phyloP scores from a whole-genome alignment of 1,140 invertebrate genomes.

The Halictus rubicundus region DNA sequence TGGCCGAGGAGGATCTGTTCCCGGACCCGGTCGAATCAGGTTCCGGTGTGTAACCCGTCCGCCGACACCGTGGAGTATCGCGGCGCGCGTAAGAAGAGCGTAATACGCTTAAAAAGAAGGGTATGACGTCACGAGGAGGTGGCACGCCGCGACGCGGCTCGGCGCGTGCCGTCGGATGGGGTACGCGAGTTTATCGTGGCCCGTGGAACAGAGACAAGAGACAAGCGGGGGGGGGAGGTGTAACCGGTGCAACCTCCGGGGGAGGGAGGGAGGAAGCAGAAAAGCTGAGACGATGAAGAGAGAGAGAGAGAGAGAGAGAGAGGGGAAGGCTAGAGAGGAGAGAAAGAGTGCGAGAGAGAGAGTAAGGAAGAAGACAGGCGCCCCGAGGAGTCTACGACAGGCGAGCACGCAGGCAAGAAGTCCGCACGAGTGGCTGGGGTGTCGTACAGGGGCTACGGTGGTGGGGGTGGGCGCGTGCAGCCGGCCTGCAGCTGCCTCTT shows the following conservation, averaged over 20 bases:
- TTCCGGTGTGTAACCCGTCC: slow-evolving; percentile 19
- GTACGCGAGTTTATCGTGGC: slow-evolving; percentile 60
- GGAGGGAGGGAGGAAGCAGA: slow-evolving; percentile 4
- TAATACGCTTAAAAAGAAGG: slow-evolving; percentile 66
- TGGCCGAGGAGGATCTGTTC: not conserved
- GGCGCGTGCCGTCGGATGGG: slow-evolving; percentile 73
- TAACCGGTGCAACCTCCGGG: slow-evolving; percentile 39
- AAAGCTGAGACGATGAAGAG: not conserved
- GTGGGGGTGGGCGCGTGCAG: slow-evolving; percentile 80
- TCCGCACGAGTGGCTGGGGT: slow-evolving; percentile 65
- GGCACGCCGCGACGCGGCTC: slow-evolving; percentile 73
- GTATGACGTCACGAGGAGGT: slow-evolving; percentile 74
- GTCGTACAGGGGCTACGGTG: slow-evolving; percentile 64
- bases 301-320: not conserved
- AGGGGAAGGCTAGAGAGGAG: not conserved
- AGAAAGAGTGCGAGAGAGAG: not conserved
- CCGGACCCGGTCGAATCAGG: not conserved
- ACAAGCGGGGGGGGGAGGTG: slow-evolving; percentile 18
- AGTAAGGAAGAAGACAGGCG: slow-evolving; percentile 59
- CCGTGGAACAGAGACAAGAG: slow-evolving; percentile 37
- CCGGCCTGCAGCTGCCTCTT: slow-evolving; percentile 79
- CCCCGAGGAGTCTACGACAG: slow-evolving; percentile 57
- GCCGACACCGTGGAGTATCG: slow-evolving; percentile 3
- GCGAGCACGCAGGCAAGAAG: slow-evolving; percentile 49
- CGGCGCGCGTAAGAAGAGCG: slow-evolving; percentile 57